Evolutionary conservation across 2,797 vertebrate genomes (phyloP).

Genomic region (Lepilemur septentrionalis): DNA sequence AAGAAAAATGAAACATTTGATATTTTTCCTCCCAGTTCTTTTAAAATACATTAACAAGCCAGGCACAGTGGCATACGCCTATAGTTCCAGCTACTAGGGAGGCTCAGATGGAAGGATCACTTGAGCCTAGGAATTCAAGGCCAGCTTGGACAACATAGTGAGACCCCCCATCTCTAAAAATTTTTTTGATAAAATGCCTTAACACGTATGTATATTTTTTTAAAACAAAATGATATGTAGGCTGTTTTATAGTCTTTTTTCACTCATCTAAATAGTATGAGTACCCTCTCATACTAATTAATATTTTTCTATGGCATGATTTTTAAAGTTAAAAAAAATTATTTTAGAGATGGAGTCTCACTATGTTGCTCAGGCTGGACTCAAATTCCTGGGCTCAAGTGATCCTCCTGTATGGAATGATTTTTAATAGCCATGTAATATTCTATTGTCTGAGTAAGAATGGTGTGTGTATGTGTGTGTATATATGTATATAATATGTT

Average conservation of each 20-base stretch:
- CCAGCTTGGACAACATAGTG: background rate
- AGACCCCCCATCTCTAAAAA: background rate
- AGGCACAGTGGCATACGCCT: background rate
- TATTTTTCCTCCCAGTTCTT: background rate
- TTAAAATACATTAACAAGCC: background rate
- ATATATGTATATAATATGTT: background rate
- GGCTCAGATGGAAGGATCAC: background rate
- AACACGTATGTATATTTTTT: background rate
- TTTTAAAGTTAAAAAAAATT: background rate
- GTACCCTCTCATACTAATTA: background rate
- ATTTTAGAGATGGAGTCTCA: background rate
- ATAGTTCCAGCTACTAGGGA: background rate
- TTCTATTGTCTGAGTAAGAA: background rate
- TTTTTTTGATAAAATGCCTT: background rate
- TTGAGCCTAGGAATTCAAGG: background rate
- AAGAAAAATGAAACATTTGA: background rate
- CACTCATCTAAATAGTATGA: background rate
- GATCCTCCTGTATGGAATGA: background rate
- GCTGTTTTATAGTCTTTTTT: background rate
- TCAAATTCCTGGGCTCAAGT: background rate
- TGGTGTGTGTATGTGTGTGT: too few species aligned
- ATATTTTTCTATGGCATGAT: background rate
- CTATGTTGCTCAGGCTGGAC: background rate
- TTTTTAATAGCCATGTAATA: background rate
- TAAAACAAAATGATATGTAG: background rate